These are phyloP conservation scores for Agrotis exclamationis DNA, from an alignment of 2,888 invertebrate species.

Conservation along the genomic window DNA sequence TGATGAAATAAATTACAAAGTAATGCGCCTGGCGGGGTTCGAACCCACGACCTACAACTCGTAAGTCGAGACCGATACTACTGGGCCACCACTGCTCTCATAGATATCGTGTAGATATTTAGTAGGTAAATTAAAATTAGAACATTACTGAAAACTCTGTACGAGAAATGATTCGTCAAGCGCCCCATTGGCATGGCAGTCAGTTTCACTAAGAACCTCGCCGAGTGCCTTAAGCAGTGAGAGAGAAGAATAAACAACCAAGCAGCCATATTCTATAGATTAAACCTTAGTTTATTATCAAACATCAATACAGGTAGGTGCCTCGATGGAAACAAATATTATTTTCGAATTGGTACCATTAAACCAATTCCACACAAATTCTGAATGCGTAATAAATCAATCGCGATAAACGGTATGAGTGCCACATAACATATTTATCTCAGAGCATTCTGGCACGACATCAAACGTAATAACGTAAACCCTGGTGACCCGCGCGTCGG, in stretches of 20 bases:
- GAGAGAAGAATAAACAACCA: background rate
- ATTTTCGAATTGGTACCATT: conserved; percentile 54
- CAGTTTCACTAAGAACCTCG: background rate
- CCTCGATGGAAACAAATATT: conserved; percentile 48
- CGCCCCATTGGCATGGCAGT: background rate
- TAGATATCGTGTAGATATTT: background rate
- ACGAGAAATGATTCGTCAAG: background rate
- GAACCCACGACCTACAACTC: no score
- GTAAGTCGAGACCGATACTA: no score
- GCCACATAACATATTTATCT: conserved; percentile 54
- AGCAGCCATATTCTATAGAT: no score
- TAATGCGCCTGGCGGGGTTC: no score
- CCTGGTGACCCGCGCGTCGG: conserved; percentile 68
- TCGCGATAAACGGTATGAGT: conserved; percentile 62
- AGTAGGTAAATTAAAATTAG: background rate
- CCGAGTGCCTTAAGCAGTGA: background rate
- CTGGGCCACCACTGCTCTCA: no score
- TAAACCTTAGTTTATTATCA: conserved; percentile 21
- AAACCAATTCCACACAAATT: conserved; percentile 51
- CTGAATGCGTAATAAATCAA: conserved; percentile 63
- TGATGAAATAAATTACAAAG: no score
- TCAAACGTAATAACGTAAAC: conserved; percentile 68
- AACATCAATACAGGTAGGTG: conserved; percentile 50
- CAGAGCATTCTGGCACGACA: conserved; percentile 68
- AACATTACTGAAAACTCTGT: background rate